Conservation (phyloP, 2,797 vertebrate species). For the Anguilla megastoma region DNA sequence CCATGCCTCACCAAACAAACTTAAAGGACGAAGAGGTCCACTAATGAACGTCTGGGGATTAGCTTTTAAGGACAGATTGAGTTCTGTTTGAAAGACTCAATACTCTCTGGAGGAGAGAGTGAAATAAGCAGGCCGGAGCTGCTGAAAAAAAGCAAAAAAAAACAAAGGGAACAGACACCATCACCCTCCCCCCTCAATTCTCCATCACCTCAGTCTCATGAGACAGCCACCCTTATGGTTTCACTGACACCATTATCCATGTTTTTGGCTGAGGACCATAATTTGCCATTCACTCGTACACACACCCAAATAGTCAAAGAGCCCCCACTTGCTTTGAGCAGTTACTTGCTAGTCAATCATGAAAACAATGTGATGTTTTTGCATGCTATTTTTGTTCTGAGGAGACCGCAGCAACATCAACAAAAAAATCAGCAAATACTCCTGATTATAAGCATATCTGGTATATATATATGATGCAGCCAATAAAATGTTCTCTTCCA, state of each 20-base stretch:
- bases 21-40: neutral
- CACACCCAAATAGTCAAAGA: neutral
- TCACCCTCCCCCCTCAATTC: neutral
- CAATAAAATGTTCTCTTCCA: no score
- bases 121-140: neutral
- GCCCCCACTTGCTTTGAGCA: no score
- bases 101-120: neutral
- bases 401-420: no score
- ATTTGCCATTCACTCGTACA: neutral
- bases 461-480: no score
- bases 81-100: neutral
- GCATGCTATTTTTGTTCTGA: no score
- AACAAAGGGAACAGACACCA: neutral
- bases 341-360: no score
- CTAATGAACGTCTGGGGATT: constrained; percentile 16
- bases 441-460: no score
- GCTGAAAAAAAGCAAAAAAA: neutral
- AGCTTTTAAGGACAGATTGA: neutral
- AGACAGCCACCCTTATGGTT: neutral
- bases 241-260: neutral
- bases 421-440: no score
- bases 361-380: no score
- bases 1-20: neutral
- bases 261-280: neutral
- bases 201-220: neutral